Evolutionary conservation across 2,888 invertebrate genomes (phyloP).

Genomic region (Diploptera punctata): DNA sequence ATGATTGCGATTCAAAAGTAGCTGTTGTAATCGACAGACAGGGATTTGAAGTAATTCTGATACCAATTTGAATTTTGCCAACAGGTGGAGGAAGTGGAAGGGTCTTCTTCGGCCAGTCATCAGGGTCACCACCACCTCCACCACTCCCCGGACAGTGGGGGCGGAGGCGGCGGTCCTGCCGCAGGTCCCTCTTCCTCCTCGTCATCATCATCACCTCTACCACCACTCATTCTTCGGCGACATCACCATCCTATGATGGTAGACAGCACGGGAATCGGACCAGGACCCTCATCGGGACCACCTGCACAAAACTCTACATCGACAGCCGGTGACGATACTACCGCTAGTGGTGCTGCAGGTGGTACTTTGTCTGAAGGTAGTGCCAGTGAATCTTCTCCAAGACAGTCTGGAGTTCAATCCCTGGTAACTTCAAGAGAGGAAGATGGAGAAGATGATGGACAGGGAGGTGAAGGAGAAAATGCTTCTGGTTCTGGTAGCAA

Average conservation of each 20-base stretch:
- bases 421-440: conserved; percentile 73
- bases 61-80: too few relatives aligned
- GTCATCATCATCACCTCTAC: conserved; percentile 4
- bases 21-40: too few relatives aligned
- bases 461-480: conserved; percentile 42
- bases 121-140: conserved; percentile 23
- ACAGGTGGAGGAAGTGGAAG: conserved; percentile 51
- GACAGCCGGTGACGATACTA: conserved; percentile 28
- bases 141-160: conserved; percentile 17
- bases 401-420: conserved; percentile 54
- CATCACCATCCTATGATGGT: conserved; percentile 45
- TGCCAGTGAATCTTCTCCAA: conserved; percentile 30
- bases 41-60: too few relatives aligned
- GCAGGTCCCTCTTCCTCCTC: too few relatives aligned
- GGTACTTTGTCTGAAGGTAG: conserved; percentile 4
- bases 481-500: conserved; percentile 49
- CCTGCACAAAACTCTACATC: conserved; percentile 43
- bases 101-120: conserved; percentile 42
- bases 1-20: too few relatives aligned
- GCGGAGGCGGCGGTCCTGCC: conserved; percentile 8
- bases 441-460: conserved; percentile 52
- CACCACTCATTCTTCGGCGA: not conserved
- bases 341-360: not conserved
- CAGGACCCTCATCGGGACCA: conserved; percentile 42
- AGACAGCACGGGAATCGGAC: conserved; percentile 51